Percentiles rank a stretch among this genome's conserved stretches.
phyloP scores from a whole-genome alignment of 2,113 vertebrate species.

The Ptyas mucosa region DNA sequence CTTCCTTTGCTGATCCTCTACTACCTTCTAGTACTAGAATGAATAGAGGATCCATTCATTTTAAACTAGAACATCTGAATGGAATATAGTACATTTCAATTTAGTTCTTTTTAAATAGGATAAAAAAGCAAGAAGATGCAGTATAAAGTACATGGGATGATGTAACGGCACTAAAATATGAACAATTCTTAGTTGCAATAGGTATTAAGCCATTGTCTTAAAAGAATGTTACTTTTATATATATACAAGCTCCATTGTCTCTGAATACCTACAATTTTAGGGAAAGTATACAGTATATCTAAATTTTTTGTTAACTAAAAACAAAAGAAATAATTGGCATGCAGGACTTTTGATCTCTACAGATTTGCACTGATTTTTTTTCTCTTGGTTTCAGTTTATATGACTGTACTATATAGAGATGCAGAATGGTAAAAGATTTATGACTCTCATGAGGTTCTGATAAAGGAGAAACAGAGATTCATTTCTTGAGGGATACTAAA shows the following conservation, averaged over 20 bases:
- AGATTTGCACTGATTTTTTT: neutral
- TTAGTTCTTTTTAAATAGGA: neutral
- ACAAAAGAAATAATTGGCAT: neutral
- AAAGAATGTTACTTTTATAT: neutral
- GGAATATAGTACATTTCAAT: neutral
- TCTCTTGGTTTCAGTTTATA: neutral
- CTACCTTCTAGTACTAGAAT: neutral
- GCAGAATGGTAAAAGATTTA: slow-evolving; percentile 13
- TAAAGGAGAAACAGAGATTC: slow-evolving; percentile 6
- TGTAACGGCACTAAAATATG: neutral
- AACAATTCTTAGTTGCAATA: neutral
- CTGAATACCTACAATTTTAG: neutral
- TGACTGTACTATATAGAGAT: neutral
- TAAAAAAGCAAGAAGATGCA: neutral
- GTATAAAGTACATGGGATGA: neutral
- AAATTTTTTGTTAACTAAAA: neutral
- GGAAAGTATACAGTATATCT: neutral
- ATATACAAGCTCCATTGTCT: neutral
- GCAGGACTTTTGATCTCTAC: neutral
- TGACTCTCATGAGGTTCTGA: neutral
- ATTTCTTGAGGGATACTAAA: slow-evolving; percentile 26
- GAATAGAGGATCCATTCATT: neutral
- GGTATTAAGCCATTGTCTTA: neutral
- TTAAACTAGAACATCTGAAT: neutral
- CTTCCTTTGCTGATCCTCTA: neutral